Percentiles rank a stretch among this genome's conserved stretches.
Evolutionary conservation across 2,888 invertebrate genomes (phyloP).

Genomic region (Drosophila mimetica): DNA sequence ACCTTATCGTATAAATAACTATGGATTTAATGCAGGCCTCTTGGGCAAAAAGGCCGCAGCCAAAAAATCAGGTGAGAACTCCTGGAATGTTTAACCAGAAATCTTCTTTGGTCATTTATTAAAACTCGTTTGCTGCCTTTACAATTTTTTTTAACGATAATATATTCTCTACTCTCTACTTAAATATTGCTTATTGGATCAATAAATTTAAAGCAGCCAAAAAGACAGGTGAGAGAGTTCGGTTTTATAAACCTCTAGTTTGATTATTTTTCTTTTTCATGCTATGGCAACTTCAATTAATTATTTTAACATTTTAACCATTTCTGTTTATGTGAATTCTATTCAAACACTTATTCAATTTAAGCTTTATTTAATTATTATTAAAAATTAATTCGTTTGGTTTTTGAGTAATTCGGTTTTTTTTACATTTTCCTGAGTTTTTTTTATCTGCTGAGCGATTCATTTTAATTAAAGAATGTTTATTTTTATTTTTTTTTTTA

Average conservation of each 20-base stretch:
- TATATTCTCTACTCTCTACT: constrained; percentile 10
- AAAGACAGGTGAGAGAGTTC: constrained; percentile 83
- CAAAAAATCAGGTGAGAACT: constrained; percentile 82
- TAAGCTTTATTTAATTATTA: too few relatives aligned
- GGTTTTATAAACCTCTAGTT: background rate
- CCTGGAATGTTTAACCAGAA: background rate
- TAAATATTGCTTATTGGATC: constrained; percentile 42
- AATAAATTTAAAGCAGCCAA: constrained; percentile 43
- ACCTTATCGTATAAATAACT: constrained; percentile 17
- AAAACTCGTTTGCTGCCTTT: background rate
- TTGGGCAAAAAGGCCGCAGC: constrained; percentile 82
- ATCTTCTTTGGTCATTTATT: too few relatives aligned
- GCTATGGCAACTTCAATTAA: background rate
- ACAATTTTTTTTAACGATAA: background rate
- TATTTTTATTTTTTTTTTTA: too few relatives aligned
- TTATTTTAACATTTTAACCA: background rate
- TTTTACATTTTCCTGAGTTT: too few relatives aligned
- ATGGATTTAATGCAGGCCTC: constrained; percentile 75
- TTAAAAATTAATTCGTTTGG: too few relatives aligned
- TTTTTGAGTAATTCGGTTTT: too few relatives aligned
- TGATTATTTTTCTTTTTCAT: background rate
- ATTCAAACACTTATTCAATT: too few relatives aligned
- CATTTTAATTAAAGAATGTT: too few relatives aligned
- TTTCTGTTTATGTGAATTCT: too few relatives aligned
- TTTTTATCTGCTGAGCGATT: too few relatives aligned